Evolutionary conservation across 64 coral and sea anemone genomes (phyloP), one percentile per base, ranked within the genome.

Genomic region (Platygyra sinensis): DNA sequence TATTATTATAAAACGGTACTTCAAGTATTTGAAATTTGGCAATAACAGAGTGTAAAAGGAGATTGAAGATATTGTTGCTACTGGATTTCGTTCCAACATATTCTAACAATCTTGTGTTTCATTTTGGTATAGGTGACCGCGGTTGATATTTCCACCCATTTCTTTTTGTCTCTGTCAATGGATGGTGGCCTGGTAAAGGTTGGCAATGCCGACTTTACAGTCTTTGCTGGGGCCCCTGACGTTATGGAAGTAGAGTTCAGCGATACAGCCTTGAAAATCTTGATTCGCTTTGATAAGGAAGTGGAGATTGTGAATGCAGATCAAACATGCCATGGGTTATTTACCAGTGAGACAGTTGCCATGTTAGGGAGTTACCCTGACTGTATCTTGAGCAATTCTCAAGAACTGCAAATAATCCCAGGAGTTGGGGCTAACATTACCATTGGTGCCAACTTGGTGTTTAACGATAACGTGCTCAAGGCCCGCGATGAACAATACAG

Each of bases 381-480:
- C 0, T 96, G 94, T 25, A 19, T 11, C 22, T 78, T 90, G 78
- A 20, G 62, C 13, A 82, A 52, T 42, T 79, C 57, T 9, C 8
- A 39, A 36, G 25, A 85, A 29, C 20, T 96, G 51, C 27, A 64
- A 18, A 89, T 96, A 79, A 78, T 49, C 16, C 55, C 73, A 10
- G 90, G 90, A n/a, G 75, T 22, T 33, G 72, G 73, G 19, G 94
- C 94, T n/a, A 85, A 24, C 22, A 86, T 92, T 49, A 15, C 75
- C 8, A 69, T 87, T 15, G 80, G 79, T 15, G 50, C 92, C 27
- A 16, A 18, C 2, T 31, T 96, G 69, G 50, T 36, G 25, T 67
- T 92, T 46, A 86, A 92, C 15, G 33, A 49, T 57, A 67, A 83
- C 46, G 60, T 86, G 17, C 60, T 92, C 60, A 96, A 89, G 78